A percentile compares a stretch with the other conserved stretches of the same genome.
Conservation (phyloP, 2,888 invertebrate genomes). For the Apodemia duryi region DNA sequence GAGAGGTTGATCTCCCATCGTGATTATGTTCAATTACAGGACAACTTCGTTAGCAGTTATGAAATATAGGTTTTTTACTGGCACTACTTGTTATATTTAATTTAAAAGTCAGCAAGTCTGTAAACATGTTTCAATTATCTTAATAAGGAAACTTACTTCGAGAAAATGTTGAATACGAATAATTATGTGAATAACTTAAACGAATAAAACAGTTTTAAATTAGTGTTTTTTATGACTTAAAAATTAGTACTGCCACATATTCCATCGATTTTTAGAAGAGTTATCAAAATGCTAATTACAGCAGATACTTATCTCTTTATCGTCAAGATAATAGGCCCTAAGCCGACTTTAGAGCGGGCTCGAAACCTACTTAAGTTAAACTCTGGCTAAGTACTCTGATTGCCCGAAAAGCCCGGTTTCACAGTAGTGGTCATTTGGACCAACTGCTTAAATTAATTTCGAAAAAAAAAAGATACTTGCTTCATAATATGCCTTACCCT, state of each 20-base stretch:
- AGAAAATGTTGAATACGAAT: not conserved
- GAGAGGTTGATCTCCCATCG: constrained; percentile 28
- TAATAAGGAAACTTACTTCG: constrained; percentile 5
- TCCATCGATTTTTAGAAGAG: not conserved
- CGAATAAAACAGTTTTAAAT: not conserved
- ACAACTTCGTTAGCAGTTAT: constrained; percentile 25
- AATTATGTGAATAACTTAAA: not conserved
- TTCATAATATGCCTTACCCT: no score
- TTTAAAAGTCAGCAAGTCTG: not conserved
- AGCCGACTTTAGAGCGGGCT: no score
- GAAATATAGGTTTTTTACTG: constrained; percentile 14
- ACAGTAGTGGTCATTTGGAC: no score
- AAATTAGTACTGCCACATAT: not conserved
- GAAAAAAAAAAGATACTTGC: no score
- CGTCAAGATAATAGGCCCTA: no score
- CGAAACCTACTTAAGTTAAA: no score
- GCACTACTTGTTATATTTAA: constrained; percentile 10
- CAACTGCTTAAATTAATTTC: no score
- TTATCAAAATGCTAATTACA: not conserved
- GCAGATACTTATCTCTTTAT: no score
- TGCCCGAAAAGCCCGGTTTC: no score
- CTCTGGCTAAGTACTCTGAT: no score
- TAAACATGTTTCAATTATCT: constrained; percentile 6
- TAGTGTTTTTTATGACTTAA: not conserved
- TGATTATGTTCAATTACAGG: constrained; percentile 30